Evolutionary conservation across 2,113 vertebrate genomes (phyloP).

Genomic region (Taxidea taxus): DNA sequence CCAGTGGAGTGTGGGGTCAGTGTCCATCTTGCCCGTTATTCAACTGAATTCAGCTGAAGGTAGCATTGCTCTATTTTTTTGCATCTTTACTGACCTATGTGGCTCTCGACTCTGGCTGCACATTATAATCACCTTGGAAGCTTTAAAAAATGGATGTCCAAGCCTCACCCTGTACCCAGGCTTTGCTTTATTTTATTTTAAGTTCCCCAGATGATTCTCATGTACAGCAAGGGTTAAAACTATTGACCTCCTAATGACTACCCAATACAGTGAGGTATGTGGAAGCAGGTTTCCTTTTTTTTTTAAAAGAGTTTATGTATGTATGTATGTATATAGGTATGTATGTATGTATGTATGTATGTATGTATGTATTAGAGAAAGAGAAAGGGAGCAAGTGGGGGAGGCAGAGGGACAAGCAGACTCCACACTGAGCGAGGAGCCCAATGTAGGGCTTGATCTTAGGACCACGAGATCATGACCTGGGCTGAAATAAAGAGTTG

Average conservation of each 20-base stretch:
- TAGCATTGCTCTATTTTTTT: not conserved
- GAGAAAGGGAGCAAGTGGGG: not conserved
- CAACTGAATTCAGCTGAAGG: not conserved
- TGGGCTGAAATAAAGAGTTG: not conserved
- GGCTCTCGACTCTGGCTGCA: not conserved
- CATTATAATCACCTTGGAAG: not conserved
- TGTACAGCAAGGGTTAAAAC: not conserved
- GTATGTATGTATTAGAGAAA: too few relatives aligned
- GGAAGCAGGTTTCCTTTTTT: not conserved
- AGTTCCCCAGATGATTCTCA: not conserved
- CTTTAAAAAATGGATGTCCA: not conserved
- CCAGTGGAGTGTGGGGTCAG: not conserved
- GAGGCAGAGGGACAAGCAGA: not conserved
- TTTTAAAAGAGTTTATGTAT: too few relatives aligned
- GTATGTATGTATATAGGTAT: too few relatives aligned
- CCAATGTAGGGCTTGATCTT: not conserved
- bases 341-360: too few relatives aligned
- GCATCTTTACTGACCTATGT: not conserved
- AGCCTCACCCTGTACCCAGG: not conserved
- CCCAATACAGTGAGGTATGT: not conserved
- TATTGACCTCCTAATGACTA: not conserved
- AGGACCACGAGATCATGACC: not conserved
- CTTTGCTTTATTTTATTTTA: conserved; percentile 40
- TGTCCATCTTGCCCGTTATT: not conserved
- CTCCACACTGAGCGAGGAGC: not conserved